phyloP scores from a whole-genome alignment of 2,113 vertebrate species.

The Tachysurus fulvidraco region DNA sequence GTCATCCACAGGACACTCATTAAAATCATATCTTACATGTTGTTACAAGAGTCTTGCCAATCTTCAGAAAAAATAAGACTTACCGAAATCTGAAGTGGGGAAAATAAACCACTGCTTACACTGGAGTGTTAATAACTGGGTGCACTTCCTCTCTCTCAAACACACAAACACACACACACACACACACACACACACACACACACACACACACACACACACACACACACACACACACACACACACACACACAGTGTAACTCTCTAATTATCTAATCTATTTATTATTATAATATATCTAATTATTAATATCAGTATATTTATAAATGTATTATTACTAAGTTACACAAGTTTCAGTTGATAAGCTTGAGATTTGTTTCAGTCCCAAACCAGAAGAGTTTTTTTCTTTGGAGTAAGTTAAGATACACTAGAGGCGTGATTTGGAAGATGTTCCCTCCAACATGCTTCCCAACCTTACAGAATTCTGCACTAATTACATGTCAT shows the following conservation, averaged over 20 bases:
- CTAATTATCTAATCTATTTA: background rate
- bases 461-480: background rate
- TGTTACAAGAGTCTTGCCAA: constrained; percentile 3
- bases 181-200: constrained; percentile 6
- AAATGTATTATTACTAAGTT: background rate
- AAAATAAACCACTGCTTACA: background rate
- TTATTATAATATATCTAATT: too few species aligned
- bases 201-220: constrained; percentile 11
- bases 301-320: background rate
- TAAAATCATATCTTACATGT: background rate
- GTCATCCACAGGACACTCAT: background rate
- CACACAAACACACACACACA: constrained; percentile 9
- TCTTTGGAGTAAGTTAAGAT: too few species aligned
- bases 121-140: background rate
- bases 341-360: background rate
- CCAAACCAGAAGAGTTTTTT: too few species aligned
- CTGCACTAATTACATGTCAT: background rate
- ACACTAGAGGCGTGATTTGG: too few species aligned
- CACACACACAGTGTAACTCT: background rate
- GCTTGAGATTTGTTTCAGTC: too few species aligned
- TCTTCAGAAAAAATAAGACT: background rate
- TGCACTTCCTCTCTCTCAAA: background rate
- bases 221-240: constrained; percentile 7
- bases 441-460: too few species aligned
- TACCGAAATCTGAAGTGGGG: background rate